Evolutionary conservation across 1,140 invertebrate species (phyloP).

Genomic region (Ladona fulva): DNA sequence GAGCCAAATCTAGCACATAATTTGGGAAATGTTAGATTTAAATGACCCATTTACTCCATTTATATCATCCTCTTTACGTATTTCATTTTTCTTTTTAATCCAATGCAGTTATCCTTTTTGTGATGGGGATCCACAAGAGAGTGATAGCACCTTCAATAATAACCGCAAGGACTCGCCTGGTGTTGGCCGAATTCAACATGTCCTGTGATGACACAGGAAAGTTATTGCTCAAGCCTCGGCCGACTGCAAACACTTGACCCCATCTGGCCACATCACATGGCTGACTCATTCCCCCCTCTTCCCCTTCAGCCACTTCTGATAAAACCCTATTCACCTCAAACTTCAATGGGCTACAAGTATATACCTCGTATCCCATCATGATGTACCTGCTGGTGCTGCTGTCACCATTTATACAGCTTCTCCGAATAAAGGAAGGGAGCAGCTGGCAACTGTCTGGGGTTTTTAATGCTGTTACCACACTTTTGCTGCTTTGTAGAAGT

Average conservation of each 20-base stretch:
- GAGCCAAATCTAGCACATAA: too few species aligned
- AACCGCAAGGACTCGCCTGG: slow-evolving; percentile 75
- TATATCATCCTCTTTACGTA: too few species aligned
- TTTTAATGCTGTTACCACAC: neutral
- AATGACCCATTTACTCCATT: too few species aligned
- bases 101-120: slow-evolving; percentile 72
- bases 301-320: neutral
- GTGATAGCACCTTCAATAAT: slow-evolving; percentile 96
- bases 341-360: neutral
- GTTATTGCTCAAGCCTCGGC: slow-evolving; percentile 73
- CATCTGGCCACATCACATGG: neutral
- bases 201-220: slow-evolving; percentile 95
- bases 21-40: too few species aligned
- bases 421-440: neutral
- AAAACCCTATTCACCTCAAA: neutral
- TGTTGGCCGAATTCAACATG: slow-evolving; percentile 94
- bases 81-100: slow-evolving; percentile 16
- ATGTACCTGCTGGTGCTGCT: neutral
- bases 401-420: neutral
- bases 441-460: neutral
- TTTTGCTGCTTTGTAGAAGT: slow-evolving; percentile 1
- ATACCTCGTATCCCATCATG: neutral
- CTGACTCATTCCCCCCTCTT: neutral
- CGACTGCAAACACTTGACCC: slow-evolving; percentile 27
- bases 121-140: slow-evolving; percentile 86